Evolutionary conservation across 2,797 vertebrate genomes (phyloP), one percentile per base, ranked within the genome.

Genomic region (Xiphophorus birchmanni): DNA sequence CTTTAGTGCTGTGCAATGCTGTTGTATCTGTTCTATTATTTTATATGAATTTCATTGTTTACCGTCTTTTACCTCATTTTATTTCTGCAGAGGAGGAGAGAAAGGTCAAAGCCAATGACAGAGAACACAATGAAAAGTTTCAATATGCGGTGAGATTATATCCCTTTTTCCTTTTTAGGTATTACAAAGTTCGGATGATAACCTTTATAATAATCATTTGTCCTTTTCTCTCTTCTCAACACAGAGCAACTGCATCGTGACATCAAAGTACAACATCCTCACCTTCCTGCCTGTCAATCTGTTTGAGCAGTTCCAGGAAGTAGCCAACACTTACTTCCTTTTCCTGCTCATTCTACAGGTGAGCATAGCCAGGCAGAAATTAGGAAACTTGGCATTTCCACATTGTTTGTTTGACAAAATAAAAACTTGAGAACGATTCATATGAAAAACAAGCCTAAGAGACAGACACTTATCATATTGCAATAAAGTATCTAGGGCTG

Each of bases 261-360:
- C 98, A 85, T 99, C 97, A 78, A 99, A 99, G 92, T 99, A 99
- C 94, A 98, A 98, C 88, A 89, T 98, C 18, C 75, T 99, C 93
- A 98, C 97, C 80, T 99, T 99, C 94, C 95, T 99, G 90, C 97
- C 98, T 35, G 95, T 99, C 95, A 99, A 99, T 93, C 95, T 99
- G 90, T 99, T 99, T 60, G 98, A 99, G 95, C 98, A 99, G 95
- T 99, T 99, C 94, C 98, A 99, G 94, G 97, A 98, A 95, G 98
- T 99, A 90, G 98, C 98, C 91, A 99, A 99, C 88, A 98, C 97
- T 45, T 99, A 99, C 95, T 99, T 99, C 91, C 96, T 99, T 81
- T 98, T 99, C 94, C 96, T 99, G 84, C 97, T 99, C 90, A 98
- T 99, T 84, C 95, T 99, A 79, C 98, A 99, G 97, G 98, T 98